Base-by-base conservation (phyloP, 2,888 invertebrate species). In the Cryptocephalus moraei region DNA sequence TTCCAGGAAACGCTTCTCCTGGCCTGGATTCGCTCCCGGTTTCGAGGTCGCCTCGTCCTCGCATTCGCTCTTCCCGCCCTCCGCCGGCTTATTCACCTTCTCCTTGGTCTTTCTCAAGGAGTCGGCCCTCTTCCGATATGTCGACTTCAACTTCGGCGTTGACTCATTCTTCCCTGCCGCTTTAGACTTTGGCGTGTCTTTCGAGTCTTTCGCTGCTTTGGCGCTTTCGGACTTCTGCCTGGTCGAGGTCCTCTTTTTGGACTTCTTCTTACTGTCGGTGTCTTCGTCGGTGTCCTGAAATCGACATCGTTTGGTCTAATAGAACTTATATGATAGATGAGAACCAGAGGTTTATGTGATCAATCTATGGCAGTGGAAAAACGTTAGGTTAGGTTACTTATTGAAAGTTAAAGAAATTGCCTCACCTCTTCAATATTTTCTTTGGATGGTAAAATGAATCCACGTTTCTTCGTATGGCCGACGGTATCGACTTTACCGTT, bases 231-330 rank as follows among this genome's bases (percentile, higher is more conserved):
- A 40, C 40, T 31, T 11, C 40, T n/a, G 22, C 12, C 31, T 22
- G 22, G 22, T 22, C 22, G 22, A 22, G 22, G 6, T 22, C 22
- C 6, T 36, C 36, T 53, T 58, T 49, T 57, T 61, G 14, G 52
- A 31, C 47, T 56, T 57, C 45, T 58, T 58, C 51, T 62, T 62
- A 34, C 55, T 55, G 33, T 58, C 56, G 9, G 55, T 55, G 43
- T 68, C 67, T 45, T 68, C 68, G 39, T 68, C 68, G 33, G 62
- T 66, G 47, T 67, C 67, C 53, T 63, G 45, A 14, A 42, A 49
- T 41, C 22, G 6, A 22, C 6, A 22, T 22, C 6, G 22, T 22
- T 22, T n/a, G n/a, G 6, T 22, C 22, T 22, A 22, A 22, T 22
- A 22, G 22, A 22, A 22, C 22, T 6, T 22, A 22, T 22, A 22